phyloP scores from a whole-genome alignment of 2,888 invertebrate species.

The Dryadula phaetusa region DNA sequence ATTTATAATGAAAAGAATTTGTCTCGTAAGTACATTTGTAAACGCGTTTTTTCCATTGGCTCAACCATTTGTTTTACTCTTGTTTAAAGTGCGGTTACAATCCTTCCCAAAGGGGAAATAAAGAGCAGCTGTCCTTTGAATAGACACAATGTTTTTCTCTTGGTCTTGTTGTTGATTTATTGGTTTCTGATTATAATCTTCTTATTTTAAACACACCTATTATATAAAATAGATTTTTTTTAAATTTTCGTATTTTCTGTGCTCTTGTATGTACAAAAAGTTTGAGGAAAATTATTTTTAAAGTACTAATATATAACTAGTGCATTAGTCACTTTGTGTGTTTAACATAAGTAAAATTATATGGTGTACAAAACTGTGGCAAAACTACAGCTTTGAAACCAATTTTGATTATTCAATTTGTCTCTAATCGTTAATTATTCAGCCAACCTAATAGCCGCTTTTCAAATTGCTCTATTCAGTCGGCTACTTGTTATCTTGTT shows the following conservation, averaged over 20 bases:
- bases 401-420: background rate
- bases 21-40: slow-evolving; percentile 18
- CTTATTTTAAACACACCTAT: too few relatives aligned
- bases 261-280: too few relatives aligned
- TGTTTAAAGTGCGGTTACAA: slow-evolving; percentile 42
- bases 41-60: slow-evolving; percentile 40
- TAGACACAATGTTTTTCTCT: too few relatives aligned
- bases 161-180: background rate
- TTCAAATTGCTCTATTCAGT: slow-evolving; percentile 28
- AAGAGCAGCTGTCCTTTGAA: slow-evolving; percentile 13
- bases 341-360: background rate
- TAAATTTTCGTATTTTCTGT: too few relatives aligned
- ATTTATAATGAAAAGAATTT: slow-evolving; percentile 19
- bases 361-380: too few relatives aligned
- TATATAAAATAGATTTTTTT: too few relatives aligned
- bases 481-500: slow-evolving; percentile 36
- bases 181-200: too few relatives aligned
- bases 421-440: slow-evolving; percentile 24
- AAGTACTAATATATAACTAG: too few relatives aligned
- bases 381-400: background rate
- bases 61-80: slow-evolving; percentile 52
- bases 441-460: slow-evolving; percentile 21
- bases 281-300: too few relatives aligned
- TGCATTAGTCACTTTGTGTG: background rate
- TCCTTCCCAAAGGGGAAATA: slow-evolving; percentile 33